A percentile compares a stretch with the other conserved stretches of the same genome.
Evolutionary conservation across 1,140 invertebrate species (phyloP).

Genomic region (Tetramorium simillimum): DNA sequence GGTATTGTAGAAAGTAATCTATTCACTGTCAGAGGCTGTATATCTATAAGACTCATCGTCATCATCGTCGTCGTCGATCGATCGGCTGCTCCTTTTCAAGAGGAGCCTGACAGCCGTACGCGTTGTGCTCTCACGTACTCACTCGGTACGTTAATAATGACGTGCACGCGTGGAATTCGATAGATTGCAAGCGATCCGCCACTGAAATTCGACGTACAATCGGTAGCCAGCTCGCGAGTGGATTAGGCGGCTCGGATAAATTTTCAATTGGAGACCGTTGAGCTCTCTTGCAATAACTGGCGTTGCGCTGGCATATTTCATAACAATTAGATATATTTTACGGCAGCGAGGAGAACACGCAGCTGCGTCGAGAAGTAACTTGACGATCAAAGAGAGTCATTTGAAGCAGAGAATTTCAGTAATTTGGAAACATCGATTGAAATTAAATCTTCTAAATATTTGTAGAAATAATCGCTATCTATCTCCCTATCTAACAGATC

Average conservation of each 20-base stretch:
- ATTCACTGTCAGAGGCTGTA: conserved; percentile 26
- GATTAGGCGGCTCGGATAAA: conserved; percentile 52
- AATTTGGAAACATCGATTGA: neutral
- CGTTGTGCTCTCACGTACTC: conserved; percentile 42
- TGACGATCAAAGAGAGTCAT: neutral
- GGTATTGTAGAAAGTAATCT: conserved; percentile 33
- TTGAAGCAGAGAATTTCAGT: neutral
- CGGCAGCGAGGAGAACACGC: neutral
- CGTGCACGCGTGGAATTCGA: conserved; percentile 59
- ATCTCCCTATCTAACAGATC: too few relatives aligned
- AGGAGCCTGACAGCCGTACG: conserved; percentile 30
- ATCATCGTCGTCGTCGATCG: conserved; percentile 37
- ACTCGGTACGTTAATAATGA: conserved; percentile 58
- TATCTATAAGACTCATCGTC: neutral
- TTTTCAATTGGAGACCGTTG: conserved; percentile 40
- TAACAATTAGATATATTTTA: conserved; percentile 24
- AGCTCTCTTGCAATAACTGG: neutral
- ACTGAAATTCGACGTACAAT: conserved; percentile 56
- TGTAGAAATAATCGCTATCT: neutral
- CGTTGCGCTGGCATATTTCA: conserved; percentile 13
- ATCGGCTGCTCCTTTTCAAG: conserved; percentile 52
- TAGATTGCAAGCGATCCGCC: conserved; percentile 55
- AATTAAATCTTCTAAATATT: neutral
- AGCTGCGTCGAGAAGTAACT: neutral
- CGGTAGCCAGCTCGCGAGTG: conserved; percentile 34